Evolutionary conservation across 1,140 invertebrate species (phyloP).

Genomic region (Brachionus calyciflorus): DNA sequence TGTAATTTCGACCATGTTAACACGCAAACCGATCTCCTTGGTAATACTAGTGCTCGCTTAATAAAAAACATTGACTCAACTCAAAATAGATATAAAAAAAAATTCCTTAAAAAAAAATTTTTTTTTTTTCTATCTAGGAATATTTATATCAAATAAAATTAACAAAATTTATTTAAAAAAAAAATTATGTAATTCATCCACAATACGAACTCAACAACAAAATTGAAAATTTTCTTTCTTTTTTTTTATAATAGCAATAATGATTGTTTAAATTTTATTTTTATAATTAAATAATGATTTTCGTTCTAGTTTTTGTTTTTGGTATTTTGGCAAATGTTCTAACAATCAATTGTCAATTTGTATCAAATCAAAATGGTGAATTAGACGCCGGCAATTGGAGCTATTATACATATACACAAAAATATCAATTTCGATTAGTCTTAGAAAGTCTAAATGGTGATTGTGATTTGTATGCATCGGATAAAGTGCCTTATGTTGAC

Average conservation of each 20-base stretch:
- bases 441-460: slow-evolving; percentile 12
- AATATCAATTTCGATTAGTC: background rate
- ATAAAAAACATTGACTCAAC: too few species aligned
- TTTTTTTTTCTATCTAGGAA: slow-evolving; percentile 31
- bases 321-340: too few species aligned
- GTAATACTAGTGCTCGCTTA: too few species aligned
- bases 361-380: slow-evolving; percentile 3
- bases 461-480: slow-evolving; percentile 28
- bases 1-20: background rate
- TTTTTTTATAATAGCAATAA: too few species aligned
- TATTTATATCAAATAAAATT: slow-evolving; percentile 32
- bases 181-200: slow-evolving; percentile 42
- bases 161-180: slow-evolving; percentile 42
- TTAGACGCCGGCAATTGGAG: slow-evolving; percentile 1
- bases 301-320: too few species aligned
- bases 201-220: too few species aligned
- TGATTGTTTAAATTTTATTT: too few species aligned
- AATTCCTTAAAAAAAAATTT: too few species aligned
- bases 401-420: background rate
- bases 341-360: background rate
- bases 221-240: too few species aligned
- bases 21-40: too few species aligned
- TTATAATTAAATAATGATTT: too few species aligned
- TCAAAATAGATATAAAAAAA: too few species aligned
- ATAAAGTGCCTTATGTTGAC: background rate